These are phyloP conservation scores for Cantharis lateralis DNA, from an alignment of 2,888 invertebrate species.

Conservation along the genomic window DNA sequence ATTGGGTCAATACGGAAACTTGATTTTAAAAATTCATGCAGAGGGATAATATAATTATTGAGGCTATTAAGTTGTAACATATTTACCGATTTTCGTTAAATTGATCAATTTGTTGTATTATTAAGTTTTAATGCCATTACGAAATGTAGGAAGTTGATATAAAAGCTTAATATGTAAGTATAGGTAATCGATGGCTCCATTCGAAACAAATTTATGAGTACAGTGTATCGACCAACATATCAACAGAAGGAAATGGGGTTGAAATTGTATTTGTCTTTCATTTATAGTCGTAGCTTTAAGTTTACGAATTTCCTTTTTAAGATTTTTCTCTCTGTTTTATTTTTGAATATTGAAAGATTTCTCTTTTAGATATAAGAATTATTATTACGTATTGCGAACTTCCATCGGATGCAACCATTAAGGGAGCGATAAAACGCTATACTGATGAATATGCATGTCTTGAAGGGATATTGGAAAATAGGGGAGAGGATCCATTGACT, in stretches of 20 bases:
- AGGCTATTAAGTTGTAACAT: not conserved
- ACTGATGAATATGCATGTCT: not conserved
- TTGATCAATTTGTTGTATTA: not conserved
- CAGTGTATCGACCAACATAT: not conserved
- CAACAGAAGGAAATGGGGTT: not conserved
- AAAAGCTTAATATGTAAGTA: not conserved
- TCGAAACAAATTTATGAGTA: not conserved
- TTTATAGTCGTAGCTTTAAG: not conserved
- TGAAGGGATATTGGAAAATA: not conserved
- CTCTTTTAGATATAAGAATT: not conserved
- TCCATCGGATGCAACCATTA: too few relatives aligned
- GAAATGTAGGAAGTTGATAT: not conserved
- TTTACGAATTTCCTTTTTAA: not conserved
- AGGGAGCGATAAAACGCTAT: not conserved
- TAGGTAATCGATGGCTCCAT: not conserved
- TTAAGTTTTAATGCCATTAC: not conserved
- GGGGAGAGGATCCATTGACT: not conserved
- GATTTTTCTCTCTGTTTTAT: not conserved
- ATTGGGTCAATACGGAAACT: not conserved
- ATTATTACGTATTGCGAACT: not conserved
- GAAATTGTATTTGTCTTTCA: not conserved
- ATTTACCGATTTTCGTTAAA: not conserved
- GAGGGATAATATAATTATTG: not conserved
- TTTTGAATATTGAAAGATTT: not conserved
- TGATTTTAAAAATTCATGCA: not conserved